Conservation (phyloP, 2,888 invertebrate genomes). For the Drosophila eohydei region DNA sequence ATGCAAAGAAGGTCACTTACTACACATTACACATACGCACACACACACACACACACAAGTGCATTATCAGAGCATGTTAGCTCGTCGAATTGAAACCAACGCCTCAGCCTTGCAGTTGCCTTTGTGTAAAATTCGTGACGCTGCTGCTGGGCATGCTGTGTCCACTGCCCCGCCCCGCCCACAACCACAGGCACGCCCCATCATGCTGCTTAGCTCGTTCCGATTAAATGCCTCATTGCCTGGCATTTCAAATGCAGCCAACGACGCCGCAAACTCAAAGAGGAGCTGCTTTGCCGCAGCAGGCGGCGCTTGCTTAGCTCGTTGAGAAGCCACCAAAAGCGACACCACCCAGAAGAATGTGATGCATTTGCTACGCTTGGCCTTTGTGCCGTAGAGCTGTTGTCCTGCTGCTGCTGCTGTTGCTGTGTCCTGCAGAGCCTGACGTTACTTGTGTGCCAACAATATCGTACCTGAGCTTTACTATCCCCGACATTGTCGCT, state of each 20-base stretch:
- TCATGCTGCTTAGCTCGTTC: slow-evolving; percentile 47
- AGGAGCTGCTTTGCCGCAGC: slow-evolving; percentile 32
- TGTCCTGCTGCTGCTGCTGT: slow-evolving; percentile 29
- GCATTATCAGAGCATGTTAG: slow-evolving; percentile 35
- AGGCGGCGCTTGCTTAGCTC: slow-evolving; percentile 24
- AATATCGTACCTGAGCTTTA: slow-evolving; percentile 38
- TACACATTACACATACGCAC: slow-evolving; percentile 16
- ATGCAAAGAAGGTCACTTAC: slow-evolving; percentile 70
- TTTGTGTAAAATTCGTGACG: slow-evolving; percentile 54
- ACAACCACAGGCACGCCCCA: slow-evolving; percentile 25
- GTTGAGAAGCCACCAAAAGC: slow-evolving; percentile 16
- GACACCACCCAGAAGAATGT: slow-evolving; percentile 49
- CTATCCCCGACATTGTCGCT: slow-evolving; percentile 48
- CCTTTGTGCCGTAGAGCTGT: slow-evolving; percentile 46
- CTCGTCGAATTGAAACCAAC: slow-evolving; percentile 50
- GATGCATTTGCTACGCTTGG: slow-evolving; percentile 58
- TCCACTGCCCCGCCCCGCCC: slow-evolving; percentile 25
- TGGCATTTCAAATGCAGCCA: slow-evolving; percentile 60
- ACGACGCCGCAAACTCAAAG: slow-evolving; percentile 10
- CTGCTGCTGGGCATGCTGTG: slow-evolving; percentile 19
- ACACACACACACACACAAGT: slow-evolving; percentile 3
- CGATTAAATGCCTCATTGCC: slow-evolving; percentile 73
- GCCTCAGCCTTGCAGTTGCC: slow-evolving; percentile 43
- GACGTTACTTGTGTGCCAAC: slow-evolving; percentile 56
- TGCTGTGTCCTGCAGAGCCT: slow-evolving; percentile 45